A percentile compares a stretch with the other conserved stretches of the same genome.
Conservation (phyloP, 2,113 vertebrate genomes). For the Mormyrus iriodes region DNA sequence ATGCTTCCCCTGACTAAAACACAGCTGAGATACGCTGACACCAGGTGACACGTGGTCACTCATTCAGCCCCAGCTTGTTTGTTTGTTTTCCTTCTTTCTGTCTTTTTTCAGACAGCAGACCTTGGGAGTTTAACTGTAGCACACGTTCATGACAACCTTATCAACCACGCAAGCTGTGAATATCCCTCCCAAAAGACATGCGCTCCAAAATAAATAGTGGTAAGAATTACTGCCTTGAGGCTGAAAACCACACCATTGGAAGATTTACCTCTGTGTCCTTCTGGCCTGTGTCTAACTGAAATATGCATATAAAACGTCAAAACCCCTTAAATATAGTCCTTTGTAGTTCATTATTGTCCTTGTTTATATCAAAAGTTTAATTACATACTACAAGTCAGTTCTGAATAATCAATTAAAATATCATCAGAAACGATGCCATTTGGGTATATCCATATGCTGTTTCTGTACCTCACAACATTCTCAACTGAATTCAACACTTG, state of each 20-base stretch:
- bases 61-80: not conserved
- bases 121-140: not conserved
- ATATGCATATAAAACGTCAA: not conserved
- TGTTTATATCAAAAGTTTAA: not conserved
- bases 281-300: not conserved
- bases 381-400: not conserved
- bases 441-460: not conserved
- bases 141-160: not conserved
- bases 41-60: not conserved
- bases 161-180: not conserved
- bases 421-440: not conserved
- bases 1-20: constrained; percentile 4
- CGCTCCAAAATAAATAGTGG: not conserved
- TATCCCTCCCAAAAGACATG: not conserved
- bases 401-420: not conserved
- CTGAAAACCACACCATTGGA: not conserved
- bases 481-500: not conserved
- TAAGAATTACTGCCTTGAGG: constrained; percentile 2
- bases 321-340: not conserved
- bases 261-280: not conserved
- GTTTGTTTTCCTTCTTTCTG: not conserved
- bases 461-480: not conserved
- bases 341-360: not conserved
- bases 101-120: not conserved
- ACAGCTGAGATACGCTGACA: not conserved